phyloP scores from a whole-genome alignment of 2,797 vertebrate species.

The Pseudomugil tenellus region DNA sequence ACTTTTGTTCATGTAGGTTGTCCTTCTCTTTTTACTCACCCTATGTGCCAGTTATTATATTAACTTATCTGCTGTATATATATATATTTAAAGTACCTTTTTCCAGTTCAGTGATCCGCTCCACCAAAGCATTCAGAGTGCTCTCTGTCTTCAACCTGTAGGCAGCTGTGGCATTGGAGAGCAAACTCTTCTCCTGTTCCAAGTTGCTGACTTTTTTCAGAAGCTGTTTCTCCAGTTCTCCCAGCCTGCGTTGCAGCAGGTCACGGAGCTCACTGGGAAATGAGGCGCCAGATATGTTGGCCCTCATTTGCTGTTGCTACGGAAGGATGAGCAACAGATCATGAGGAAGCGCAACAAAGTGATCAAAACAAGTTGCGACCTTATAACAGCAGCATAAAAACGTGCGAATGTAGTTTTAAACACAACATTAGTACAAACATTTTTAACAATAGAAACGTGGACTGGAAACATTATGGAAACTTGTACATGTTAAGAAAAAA shows the following conservation, averaged over 20 bases:
- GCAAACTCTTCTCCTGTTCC: constrained; percentile 92
- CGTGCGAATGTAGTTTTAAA: not conserved
- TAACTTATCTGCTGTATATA: too few relatives aligned
- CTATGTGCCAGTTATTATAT: too few relatives aligned
- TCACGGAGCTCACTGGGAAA: constrained; percentile 91
- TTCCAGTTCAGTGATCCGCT: constrained; percentile 93
- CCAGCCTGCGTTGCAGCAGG: constrained; percentile 91
- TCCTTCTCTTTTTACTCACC: too few relatives aligned
- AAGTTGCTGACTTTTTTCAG: constrained; percentile 93
- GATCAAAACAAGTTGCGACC: not conserved
- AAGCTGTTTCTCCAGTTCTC: constrained; percentile 92
- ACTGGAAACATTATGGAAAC: not conserved
- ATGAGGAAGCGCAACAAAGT: constrained; percentile 32
- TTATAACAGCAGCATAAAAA: not conserved
- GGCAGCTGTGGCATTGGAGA: constrained; percentile 93
- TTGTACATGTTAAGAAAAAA: not conserved
- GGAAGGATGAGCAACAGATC: constrained; percentile 6
- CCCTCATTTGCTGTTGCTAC: constrained; percentile 91
- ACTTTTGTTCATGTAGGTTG: too few relatives aligned
- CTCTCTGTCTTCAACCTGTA: constrained; percentile 93
- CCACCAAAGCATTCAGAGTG: constrained; percentile 89
- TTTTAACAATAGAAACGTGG: not conserved
- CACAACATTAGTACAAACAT: not conserved
- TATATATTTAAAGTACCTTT: constrained; percentile 86
- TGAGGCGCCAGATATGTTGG: constrained; percentile 85